Evolutionary conservation across 64 coral and sea anemone genomes (phyloP), one percentile per base, ranked within the genome.

Genomic region (Cladopsammia gracilis): DNA sequence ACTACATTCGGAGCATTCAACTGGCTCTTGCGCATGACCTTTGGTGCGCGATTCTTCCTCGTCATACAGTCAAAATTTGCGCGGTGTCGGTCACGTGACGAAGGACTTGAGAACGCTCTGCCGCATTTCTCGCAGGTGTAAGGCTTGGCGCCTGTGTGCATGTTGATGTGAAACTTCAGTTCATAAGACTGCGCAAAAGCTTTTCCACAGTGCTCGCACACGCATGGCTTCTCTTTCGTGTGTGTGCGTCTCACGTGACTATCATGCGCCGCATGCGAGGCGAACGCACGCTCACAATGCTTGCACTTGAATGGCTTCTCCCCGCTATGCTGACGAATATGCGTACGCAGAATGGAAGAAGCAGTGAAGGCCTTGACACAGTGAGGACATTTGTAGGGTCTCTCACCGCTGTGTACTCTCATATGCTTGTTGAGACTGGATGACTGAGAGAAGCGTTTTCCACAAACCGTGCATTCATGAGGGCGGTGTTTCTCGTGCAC

Each of bases 381-480:
- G 34, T 94, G 93, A 0, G 95, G 95, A 62, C 95, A 97, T 52
- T 97, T 97, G 66, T 97, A 97, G 1, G 95, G 95, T 52, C 95
- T 53, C 19, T 97, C 95, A 4, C 95, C 95, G 20, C 95, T 97
- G 42, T 97, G 95, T 6, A 97, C 95, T n/a, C 95, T 80, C 95
- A 94, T 97, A 80, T 97, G 95, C 64, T 97, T 97, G 92, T 97
- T 97, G n/a, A 97, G 87, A 51, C 95, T 97, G 23, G 95, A 97
- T 0, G 95, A 97, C 74, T 97, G 95, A 10, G 95, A 97, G 57
- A 97, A 97, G 19, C 95, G 73, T 65, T 97, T 97, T 11, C 77
- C 70, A 43, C 95, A 97, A 5, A 94, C 95, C 15, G 79, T 77
- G 42, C 95, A 97, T 54, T 91, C 86, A n/a, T 97, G 95, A 3